Conservation (phyloP, 1,140 invertebrate genomes). For the Drosophila watanabei region DNA sequence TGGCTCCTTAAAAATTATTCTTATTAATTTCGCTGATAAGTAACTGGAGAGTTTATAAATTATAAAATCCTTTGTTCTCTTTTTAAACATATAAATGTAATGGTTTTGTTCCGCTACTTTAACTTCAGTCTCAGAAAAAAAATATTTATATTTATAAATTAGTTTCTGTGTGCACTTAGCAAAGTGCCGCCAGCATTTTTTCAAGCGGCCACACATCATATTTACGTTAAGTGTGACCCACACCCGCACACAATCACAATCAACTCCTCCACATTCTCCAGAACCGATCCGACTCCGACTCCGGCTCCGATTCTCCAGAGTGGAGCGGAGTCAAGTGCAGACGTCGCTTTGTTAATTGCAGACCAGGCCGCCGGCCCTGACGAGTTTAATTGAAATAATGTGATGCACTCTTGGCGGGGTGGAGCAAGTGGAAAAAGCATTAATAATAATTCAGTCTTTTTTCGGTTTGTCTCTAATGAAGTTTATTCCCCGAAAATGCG, state of each 20-base stretch:
- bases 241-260: conserved; percentile 45
- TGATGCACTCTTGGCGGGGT: conserved; percentile 52
- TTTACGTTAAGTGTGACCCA: conserved; percentile 56
- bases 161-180: conserved; percentile 52
- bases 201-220: conserved; percentile 59
- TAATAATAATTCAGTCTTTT: conserved; percentile 73
- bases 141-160: conserved; percentile 1
- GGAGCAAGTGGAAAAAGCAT: conserved; percentile 57
- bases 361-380: conserved; percentile 67
- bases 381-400: conserved; percentile 84
- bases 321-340: conserved; percentile 65
- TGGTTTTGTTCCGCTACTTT: not conserved
- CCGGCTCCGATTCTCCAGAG: not conserved
- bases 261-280: conserved; percentile 3
- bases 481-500: conserved; percentile 50
- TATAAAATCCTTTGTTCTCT: not conserved
- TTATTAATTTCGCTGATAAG: conserved; percentile 53
- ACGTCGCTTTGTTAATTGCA: conserved; percentile 68
- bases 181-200: conserved; percentile 74
- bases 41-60: conserved; percentile 25
- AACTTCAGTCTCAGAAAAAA: not conserved
- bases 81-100: not conserved
- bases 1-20: conserved; percentile 39
- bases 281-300: not conserved
- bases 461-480: conserved; percentile 61